Evolutionary conservation across 2,113 vertebrate species (phyloP), one percentile per base, ranked within the genome.

Genomic region (Rissa tridactyla): DNA sequence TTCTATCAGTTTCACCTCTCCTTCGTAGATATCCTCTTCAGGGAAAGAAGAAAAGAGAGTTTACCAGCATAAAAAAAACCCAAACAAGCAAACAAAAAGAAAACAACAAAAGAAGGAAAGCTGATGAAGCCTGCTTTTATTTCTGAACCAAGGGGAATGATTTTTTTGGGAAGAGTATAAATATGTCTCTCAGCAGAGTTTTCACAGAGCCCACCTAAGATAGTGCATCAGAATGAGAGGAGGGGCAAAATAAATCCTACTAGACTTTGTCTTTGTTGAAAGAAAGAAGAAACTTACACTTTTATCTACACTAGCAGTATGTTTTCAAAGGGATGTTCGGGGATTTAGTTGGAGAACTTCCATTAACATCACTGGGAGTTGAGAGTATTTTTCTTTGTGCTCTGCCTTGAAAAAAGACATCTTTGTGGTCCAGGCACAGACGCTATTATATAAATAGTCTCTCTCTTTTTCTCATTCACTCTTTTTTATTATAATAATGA

Each of bases 341-440:
- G 66, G 52, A 79, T 94, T 96, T 87, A 62, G 32, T 10, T 90
- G 52, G 61, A 92, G 32, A 94, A 92, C 52, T 86, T 95, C 65
- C 66, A 91, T 92, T 93, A 94, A 10, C 25, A 92, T 87, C 29
- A 47, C 22, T 83, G 23, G 44, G 44, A 71, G 30, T 2, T 66
- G 66, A 93, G 55, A 90, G 64, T 10, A 13, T 61, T 75, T 85
- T 77, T 60, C 32, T 88, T 69, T 75, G 40, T 60, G 46, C 30
- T 75, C 44, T 70, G 54, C 52, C 91, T 91, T 90, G 88, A 92
- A 96, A 95, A 66, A 40, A 75, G 26, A 68, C 8, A 3, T 90
- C 60, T 92, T 57, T 93, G 34, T 76, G 68, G 6, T 61, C 58
- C 5, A 72, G 62, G 16, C 52, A 89, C 25, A 85, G 60, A 58